These are phyloP conservation scores for Petrocephalus schoutedeni DNA, from an alignment of 2,797 vertebrate genomes.

Conservation along the genomic window DNA sequence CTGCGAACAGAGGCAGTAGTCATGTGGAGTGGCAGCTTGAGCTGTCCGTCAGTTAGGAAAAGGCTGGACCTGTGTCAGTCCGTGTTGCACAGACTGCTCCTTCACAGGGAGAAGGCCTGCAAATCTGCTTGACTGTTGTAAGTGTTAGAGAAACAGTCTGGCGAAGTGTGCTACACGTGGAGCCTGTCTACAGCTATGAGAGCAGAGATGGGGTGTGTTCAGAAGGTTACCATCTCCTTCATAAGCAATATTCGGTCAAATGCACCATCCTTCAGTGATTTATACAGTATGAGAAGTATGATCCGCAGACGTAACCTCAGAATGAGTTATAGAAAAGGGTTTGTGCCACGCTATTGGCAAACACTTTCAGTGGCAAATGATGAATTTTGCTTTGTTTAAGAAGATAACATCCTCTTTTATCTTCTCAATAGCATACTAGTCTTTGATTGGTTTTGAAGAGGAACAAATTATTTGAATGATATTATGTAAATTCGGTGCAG, in stretches of 20 bases:
- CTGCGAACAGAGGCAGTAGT: background rate
- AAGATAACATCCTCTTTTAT: background rate
- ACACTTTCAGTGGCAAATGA: background rate
- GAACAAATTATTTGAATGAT: constrained; percentile 7
- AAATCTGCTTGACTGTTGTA: background rate
- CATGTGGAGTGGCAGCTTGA: background rate
- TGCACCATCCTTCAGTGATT: background rate
- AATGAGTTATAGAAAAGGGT: background rate
- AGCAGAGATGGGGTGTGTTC: background rate
- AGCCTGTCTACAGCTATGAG: background rate
- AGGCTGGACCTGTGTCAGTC: background rate
- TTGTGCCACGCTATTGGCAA: background rate
- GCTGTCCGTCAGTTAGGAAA: background rate
- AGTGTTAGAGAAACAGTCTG: background rate
- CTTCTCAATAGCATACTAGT: background rate
- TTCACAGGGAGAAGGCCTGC: background rate
- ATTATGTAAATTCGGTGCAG: background rate
- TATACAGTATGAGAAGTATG: background rate
- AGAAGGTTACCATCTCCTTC: background rate
- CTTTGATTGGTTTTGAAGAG: background rate
- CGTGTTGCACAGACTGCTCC: background rate
- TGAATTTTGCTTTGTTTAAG: background rate
- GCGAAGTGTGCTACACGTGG: background rate
- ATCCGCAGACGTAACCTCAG: background rate
- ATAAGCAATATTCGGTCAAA: background rate